Base-by-base conservation (phyloP, 2,797 vertebrate genomes). In the Meda fulgida region DNA sequence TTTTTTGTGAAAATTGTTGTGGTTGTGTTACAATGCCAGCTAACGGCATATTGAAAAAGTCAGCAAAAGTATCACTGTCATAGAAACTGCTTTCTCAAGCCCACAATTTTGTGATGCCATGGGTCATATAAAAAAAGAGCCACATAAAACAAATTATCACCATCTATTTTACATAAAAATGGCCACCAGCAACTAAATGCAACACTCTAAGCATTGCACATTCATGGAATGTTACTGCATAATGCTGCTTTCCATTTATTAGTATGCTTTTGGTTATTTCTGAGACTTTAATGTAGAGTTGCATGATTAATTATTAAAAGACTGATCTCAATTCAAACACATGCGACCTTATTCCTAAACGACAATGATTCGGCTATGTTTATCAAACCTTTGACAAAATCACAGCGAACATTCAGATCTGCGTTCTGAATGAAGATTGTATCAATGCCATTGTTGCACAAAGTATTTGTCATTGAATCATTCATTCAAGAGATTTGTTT, bases 11-110 rank as follows among this genome's bases (percentile, higher is more conserved):
- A 81, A 36, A 75, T 6, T 84, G 88, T 38, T 78, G 86, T 53
- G 31, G 16, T 31, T 81, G 86, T 83, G 84, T 86, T 84, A 76
- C 86, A 78, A 29, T 79, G 88, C 26, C 58, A 84, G 84, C 84
- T 79, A 84, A 87, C 6, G 2, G 76, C 38, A 55, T 43, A 18
- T 40, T 4, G 5, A 66, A 53, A 83, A 70, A 36, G 18, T 85
- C 77, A 73, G 83, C 83, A 80, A 46, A 67, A 19, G 23, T 16
- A 65, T 58, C 51, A 58, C n/a, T 21, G 18, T 63, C 19, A 21
- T 19, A 73, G 11, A 16, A 31, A 63, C 18, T 48, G 53, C 80
- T 60, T 29, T 63, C 80, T 60, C 11, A 81, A 77, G 34, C 79
- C 48, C 34, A 23, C 34, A 40, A 53, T 82, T 82, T 79, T 85